Conservation (phyloP, 2,888 invertebrate species). For the Linhomoeus sp. region DNA sequence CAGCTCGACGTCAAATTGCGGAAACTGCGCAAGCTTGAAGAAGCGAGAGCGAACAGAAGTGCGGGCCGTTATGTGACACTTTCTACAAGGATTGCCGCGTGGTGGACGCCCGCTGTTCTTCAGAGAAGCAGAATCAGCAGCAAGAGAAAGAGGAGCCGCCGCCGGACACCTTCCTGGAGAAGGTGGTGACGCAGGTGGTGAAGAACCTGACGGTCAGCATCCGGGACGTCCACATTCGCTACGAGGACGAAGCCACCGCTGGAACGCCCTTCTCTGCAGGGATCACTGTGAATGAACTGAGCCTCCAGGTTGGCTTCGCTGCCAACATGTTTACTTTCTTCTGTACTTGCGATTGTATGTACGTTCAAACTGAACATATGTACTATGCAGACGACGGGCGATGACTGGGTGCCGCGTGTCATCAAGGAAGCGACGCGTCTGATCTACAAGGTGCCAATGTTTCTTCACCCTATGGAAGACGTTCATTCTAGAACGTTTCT, state of each 20-base stretch:
- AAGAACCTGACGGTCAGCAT: slow-evolving; percentile 39
- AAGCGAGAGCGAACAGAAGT: slow-evolving; percentile 35
- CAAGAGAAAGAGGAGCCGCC: slow-evolving; percentile 14
- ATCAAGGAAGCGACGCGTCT: slow-evolving; percentile 55
- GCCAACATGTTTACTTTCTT: no score
- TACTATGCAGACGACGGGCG: slow-evolving; percentile 54
- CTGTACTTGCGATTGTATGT: no score
- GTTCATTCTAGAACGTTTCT: no score
- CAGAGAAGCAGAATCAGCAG: not conserved
- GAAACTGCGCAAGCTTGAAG: slow-evolving; percentile 57
- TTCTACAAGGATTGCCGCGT: not conserved
- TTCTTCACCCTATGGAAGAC: no score
- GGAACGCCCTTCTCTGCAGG: slow-evolving; percentile 45
- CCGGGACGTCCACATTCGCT: slow-evolving; percentile 38
- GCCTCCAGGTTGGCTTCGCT: slow-evolving; percentile 57
- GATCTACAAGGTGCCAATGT: no score
- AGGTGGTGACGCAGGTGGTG: slow-evolving; percentile 38
- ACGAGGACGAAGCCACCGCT: slow-evolving; percentile 37
- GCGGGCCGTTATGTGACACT: not conserved
- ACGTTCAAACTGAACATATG: no score
- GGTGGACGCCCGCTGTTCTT: slow-evolving; percentile 14
- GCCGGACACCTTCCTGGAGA: slow-evolving; percentile 38
- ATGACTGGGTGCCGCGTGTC: slow-evolving; percentile 54
- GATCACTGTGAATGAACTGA: slow-evolving; percentile 59
- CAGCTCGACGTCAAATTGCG: slow-evolving; percentile 54